Base-by-base conservation (phyloP, 2,888 invertebrate genomes). In the Stegana nigrithorax region DNA sequence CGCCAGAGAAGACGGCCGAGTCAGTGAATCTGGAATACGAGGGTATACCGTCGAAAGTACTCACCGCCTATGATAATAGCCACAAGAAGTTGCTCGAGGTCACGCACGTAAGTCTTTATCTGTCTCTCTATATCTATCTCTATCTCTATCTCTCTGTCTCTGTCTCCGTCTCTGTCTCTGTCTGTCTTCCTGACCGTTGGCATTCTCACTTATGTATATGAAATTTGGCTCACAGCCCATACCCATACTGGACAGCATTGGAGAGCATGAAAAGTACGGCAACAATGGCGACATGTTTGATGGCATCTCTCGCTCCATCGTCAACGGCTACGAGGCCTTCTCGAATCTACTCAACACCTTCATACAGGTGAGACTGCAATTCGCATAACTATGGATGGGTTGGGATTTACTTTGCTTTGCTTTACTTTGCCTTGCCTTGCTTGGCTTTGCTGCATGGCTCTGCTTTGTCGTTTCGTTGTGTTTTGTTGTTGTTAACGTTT, bases 181-280 rank as follows among this genome's bases (percentile, higher is more conserved):
- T 58, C 14, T 44, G 4, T 17, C 19, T 14, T 25, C n/a, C n/a
- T n/a, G n/a, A n/a, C n/a, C n/a, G n/a, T n/a, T n/a, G n/a, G n/a
- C n/a, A n/a, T n/a, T n/a, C n/a, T n/a, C n/a, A n/a, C n/a, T n/a
- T n/a, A n/a, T n/a, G n/a, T n/a, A n/a, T n/a, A n/a, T n/a, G n/a
- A n/a, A n/a, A 55, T 60, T 62, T 59, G 56, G 58, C 47, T 62
- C 67, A 14, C 56, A 90, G 88, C 91, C 92, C 0, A 88, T 89
- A 68, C 93, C 94, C 0, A 87, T 94, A 64, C 89, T 94, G 23
- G 94, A 94, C 74, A 89, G 89, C n/a, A 91, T 92, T 70, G 87
- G 85, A 45, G 93, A 93, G 81, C 88, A 91, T 57, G 93, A 94
- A 57, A 94, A 93, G 78, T 94, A 92, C 80, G 93, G 93, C 19